Evolutionary conservation across 2,888 invertebrate genomes (phyloP).

Genomic region (Aphodius sticticus): DNA sequence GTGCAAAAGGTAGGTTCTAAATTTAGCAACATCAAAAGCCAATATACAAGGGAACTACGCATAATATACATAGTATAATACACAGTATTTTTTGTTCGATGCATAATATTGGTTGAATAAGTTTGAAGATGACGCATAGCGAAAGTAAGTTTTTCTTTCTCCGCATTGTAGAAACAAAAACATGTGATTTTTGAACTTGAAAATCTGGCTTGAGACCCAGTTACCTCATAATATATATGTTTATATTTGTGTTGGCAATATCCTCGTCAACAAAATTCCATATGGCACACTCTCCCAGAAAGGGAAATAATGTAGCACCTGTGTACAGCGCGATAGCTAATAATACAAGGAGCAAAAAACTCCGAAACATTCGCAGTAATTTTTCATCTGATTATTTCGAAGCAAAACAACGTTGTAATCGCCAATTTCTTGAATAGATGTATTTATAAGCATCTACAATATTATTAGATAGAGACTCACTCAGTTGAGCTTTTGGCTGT

Average conservation of each 20-base stretch:
- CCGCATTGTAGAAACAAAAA: background rate
- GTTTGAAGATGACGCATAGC: background rate
- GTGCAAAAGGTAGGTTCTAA: background rate
- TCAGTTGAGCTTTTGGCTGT: background rate
- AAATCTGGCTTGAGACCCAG: background rate
- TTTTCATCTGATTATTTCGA: background rate
- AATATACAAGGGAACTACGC: background rate
- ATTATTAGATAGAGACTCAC: background rate
- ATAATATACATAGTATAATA: constrained; percentile 4
- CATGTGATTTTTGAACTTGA: background rate
- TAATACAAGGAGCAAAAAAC: background rate
- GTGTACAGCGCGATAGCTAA: background rate
- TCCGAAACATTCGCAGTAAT: background rate
- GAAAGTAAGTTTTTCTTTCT: background rate
- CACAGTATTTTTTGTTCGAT: background rate
- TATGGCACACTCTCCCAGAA: background rate
- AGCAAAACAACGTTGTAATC: background rate
- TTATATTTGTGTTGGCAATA: constrained; percentile 4
- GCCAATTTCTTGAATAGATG: background rate
- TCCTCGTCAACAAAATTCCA: background rate
- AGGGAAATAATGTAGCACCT: background rate
- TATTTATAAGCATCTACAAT: background rate
- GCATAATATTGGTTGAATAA: background rate
- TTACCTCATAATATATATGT: background rate
- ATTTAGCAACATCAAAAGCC: background rate